Evolutionary conservation across 2,113 vertebrate species (phyloP).

Genomic region (Etheostoma spectabile): DNA sequence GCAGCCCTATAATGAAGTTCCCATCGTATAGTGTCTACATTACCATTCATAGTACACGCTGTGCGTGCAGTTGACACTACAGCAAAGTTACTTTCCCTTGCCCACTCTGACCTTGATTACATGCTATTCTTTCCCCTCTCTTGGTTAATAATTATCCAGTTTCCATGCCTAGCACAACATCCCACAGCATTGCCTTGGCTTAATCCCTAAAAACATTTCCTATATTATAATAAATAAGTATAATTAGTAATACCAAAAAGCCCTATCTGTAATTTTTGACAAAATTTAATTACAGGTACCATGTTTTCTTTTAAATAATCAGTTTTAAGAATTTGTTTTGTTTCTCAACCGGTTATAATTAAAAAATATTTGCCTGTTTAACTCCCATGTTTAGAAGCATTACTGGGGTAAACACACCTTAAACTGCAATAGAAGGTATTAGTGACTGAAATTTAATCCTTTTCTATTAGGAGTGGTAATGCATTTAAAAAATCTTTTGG

Average conservation of each 20-base stretch:
- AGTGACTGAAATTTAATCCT: neutral
- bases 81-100: constrained; percentile 37
- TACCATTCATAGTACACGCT: constrained; percentile 15
- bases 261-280: neutral
- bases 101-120: constrained; percentile 70
- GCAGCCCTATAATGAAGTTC: no score
- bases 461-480: neutral
- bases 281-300: neutral
- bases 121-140: constrained; percentile 64
- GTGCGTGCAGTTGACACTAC: constrained; percentile 33
- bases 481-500: neutral
- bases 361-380: neutral
- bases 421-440: neutral
- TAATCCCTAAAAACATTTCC: constrained; percentile 20
- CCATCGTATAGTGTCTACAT: constrained; percentile 3
- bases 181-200: constrained; percentile 3
- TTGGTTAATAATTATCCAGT: constrained; percentile 78
- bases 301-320: neutral
- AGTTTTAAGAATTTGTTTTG: neutral
- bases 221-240: neutral
- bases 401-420: neutral
- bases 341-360: neutral
- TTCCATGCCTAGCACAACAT: constrained; percentile 46
- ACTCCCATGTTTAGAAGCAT: neutral
- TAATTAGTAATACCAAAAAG: neutral